Evolutionary conservation across 1,140 invertebrate species (phyloP).

Genomic region (Sarcophaga peregrina): DNA sequence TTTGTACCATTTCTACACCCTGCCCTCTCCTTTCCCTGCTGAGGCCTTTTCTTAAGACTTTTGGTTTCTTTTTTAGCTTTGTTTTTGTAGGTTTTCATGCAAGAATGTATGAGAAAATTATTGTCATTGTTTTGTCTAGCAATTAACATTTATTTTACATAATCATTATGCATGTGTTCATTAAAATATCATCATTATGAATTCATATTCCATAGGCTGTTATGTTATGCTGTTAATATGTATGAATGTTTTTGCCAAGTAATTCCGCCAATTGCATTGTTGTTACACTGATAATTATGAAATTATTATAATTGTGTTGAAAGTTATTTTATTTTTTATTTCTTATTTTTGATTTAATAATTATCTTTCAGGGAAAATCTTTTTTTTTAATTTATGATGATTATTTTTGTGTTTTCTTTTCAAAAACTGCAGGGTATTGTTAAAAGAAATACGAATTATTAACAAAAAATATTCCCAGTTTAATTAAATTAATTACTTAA

Average conservation of each 20-base stretch:
- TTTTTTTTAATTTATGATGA: slow-evolving; percentile 6
- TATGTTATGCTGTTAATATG: no score
- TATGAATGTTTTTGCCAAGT: not conserved
- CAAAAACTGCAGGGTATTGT: not conserved
- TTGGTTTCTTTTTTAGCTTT: slow-evolving; percentile 12
- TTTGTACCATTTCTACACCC: not conserved
- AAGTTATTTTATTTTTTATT: no score
- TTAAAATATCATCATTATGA: slow-evolving; percentile 5
- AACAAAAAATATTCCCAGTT: not conserved
- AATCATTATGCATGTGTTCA: slow-evolving; percentile 26
- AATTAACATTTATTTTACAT: slow-evolving; percentile 40
- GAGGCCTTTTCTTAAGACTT: no score
- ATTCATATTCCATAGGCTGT: no score
- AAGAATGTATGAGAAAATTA: slow-evolving; percentile 39
- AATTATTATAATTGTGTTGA: slow-evolving; percentile 11
- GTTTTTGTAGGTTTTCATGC: slow-evolving; percentile 19
- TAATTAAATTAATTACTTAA: not conserved
- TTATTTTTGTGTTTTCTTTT: not conserved
- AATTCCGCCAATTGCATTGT: no score
- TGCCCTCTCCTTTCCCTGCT: not conserved
- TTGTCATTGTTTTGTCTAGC: slow-evolving; percentile 37
- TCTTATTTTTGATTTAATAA: not conserved
- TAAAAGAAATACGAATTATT: not conserved
- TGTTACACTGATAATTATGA: not conserved
- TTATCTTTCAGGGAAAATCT: not conserved